Conservation (phyloP, 2,113 vertebrate genomes). For the Pluvialis apricaria region DNA sequence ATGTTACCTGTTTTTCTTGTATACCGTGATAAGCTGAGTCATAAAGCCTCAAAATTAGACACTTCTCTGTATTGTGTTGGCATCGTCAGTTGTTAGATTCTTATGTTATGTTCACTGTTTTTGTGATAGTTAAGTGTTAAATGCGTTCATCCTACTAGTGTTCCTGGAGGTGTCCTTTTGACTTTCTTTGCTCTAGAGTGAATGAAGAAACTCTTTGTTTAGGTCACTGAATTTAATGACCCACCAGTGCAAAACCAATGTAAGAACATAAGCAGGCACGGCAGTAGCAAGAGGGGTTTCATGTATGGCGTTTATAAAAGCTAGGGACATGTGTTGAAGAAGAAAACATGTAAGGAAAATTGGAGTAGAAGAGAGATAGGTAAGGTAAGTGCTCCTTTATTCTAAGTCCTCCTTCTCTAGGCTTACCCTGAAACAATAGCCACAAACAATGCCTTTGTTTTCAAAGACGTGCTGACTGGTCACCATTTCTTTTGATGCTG, state of each 20-base stretch:
- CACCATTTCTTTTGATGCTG: not conserved
- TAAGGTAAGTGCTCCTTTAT: not conserved
- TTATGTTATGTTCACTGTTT: not conserved
- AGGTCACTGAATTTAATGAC: not conserved
- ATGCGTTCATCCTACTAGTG: accelerated
- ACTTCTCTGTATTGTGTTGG: not conserved
- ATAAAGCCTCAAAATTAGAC: not conserved
- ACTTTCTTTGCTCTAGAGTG: not conserved
- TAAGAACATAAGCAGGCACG: not conserved
- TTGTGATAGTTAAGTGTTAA: not conserved
- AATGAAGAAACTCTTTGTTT: not conserved
- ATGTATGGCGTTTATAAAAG: not conserved
- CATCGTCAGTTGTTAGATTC: not conserved
- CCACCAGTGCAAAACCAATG: not conserved
- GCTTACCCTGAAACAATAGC: not conserved
- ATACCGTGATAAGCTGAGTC: not conserved
- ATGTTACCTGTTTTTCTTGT: not conserved
- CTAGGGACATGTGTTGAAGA: not conserved
- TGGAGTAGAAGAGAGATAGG: not conserved
- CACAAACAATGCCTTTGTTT: not conserved
- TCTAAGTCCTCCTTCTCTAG: not conserved
- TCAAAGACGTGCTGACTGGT: not conserved
- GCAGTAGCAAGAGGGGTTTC: not conserved
- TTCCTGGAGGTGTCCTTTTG: not conserved
- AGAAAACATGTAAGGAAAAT: not conserved